Percentiles rank a stretch among this genome's conserved stretches.
Evolutionary conservation across 2,113 vertebrate species (phyloP).

Genomic region (Zapus hudsonius): DNA sequence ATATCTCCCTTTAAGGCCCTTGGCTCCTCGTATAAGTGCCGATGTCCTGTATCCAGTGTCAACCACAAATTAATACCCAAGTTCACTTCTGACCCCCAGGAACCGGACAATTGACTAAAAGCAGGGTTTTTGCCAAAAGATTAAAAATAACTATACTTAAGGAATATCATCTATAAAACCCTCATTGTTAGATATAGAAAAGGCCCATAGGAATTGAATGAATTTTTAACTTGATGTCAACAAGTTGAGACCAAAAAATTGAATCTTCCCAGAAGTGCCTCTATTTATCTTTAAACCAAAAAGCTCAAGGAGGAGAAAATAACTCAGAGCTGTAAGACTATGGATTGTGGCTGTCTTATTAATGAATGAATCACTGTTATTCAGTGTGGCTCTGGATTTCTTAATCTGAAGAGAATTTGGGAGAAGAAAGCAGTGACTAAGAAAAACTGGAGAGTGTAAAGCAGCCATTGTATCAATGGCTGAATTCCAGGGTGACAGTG

Average conservation of each 20-base stretch:
- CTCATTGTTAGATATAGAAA: conserved; percentile 12
- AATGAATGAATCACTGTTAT: conserved; percentile 68
- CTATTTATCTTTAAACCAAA: conserved; percentile 49
- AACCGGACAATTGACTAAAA: conserved; percentile 20
- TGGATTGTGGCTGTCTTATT: conserved; percentile 25
- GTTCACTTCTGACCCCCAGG: conserved; percentile 46
- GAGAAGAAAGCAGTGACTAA: conserved; percentile 62
- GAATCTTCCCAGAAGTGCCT: conserved; percentile 43
- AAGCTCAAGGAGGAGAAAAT: background rate
- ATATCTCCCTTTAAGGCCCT: conserved; percentile 42
- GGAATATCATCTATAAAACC: conserved; percentile 9
- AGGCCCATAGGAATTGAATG: background rate
- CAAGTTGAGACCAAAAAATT: conserved; percentile 42
- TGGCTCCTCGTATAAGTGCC: conserved; percentile 56
- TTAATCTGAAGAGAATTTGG: conserved; percentile 73
- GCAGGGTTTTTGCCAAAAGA: background rate
- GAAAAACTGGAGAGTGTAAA: conserved; percentile 54
- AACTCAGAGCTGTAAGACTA: conserved; percentile 8
- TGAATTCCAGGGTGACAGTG: conserved; percentile 44
- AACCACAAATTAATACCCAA: conserved; percentile 50
- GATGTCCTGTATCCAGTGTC: conserved; percentile 3
- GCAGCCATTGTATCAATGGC: conserved; percentile 50
- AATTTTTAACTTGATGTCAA: conserved; percentile 49
- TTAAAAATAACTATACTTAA: conserved; percentile 16
- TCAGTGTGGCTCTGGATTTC: conserved; percentile 63